Evolutionary conservation across 2,113 vertebrate species (phyloP).

Genomic region (Aix galericulata): DNA sequence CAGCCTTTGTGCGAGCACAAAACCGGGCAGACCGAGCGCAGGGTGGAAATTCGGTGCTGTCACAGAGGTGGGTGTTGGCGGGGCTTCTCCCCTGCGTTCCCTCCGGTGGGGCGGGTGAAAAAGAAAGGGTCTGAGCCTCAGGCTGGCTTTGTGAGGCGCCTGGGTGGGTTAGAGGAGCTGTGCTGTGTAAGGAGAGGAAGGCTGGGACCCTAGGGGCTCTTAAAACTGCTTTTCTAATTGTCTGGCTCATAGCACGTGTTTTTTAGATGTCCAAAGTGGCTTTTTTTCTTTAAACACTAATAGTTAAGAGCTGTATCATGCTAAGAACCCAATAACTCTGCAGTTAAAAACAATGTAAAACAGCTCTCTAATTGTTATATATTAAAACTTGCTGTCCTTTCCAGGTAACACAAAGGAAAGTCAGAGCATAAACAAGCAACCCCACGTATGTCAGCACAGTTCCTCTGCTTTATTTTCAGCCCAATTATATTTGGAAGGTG

Average conservation of each 20-base stretch:
- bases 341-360: background rate
- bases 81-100: background rate
- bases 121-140: slow-evolving; percentile 23
- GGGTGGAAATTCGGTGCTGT: slow-evolving; percentile 51
- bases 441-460: background rate
- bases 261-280: background rate
- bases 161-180: background rate
- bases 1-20: background rate
- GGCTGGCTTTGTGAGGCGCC: background rate
- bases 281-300: background rate
- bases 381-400: background rate
- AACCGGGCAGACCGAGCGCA: background rate
- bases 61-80: background rate
- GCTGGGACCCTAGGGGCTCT: background rate
- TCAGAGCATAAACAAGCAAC: background rate
- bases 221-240: background rate
- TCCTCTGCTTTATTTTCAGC: slow-evolving; percentile 34
- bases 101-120: background rate
- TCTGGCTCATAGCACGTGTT: background rate
- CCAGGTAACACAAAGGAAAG: background rate
- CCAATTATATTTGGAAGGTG: slow-evolving; percentile 4
- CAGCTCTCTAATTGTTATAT: background rate
- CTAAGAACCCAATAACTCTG: background rate
- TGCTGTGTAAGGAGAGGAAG: background rate
- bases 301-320: background rate